phyloP scores from a whole-genome alignment of 2,888 invertebrate genomes.

The Xanthia togata region DNA sequence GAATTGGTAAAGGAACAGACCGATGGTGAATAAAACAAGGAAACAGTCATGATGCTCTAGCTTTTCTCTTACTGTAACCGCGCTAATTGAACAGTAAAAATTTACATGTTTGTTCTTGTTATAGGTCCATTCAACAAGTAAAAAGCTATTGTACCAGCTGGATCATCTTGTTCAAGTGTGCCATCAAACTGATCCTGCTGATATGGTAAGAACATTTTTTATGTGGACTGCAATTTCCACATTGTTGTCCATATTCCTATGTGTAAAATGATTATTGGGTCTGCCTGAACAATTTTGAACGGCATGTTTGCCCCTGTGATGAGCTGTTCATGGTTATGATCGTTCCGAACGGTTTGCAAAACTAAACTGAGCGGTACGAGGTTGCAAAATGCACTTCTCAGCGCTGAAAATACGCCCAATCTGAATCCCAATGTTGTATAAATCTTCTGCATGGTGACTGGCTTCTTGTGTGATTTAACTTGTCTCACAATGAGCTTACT shows the following conservation, averaged over 20 bases:
- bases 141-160: slow-evolving; percentile 98
- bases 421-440: not conserved
- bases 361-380: not conserved
- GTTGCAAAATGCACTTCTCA: not conserved
- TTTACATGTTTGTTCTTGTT: slow-evolving; percentile 62
- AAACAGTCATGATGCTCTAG: not conserved
- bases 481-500: not conserved
- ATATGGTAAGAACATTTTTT: slow-evolving; percentile 80
- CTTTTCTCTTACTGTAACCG: not conserved
- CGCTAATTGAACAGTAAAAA: not conserved
- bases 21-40: not conserved
- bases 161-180: slow-evolving; percentile 99
- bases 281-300: not conserved
- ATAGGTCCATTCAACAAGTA: slow-evolving; percentile 98
- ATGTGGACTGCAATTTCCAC: not conserved
- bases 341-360: not conserved
- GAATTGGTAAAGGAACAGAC: not conserved
- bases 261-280: not conserved
- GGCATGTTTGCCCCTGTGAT: not conserved
- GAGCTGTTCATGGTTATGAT: not conserved
- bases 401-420: not conserved
- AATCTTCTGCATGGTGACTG: not conserved
- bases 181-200: slow-evolving; percentile 96
- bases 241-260: not conserved
- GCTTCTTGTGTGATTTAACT: not conserved